Evolutionary conservation across 2,797 vertebrate species (phyloP).

Genomic region (Esox lucius): DNA sequence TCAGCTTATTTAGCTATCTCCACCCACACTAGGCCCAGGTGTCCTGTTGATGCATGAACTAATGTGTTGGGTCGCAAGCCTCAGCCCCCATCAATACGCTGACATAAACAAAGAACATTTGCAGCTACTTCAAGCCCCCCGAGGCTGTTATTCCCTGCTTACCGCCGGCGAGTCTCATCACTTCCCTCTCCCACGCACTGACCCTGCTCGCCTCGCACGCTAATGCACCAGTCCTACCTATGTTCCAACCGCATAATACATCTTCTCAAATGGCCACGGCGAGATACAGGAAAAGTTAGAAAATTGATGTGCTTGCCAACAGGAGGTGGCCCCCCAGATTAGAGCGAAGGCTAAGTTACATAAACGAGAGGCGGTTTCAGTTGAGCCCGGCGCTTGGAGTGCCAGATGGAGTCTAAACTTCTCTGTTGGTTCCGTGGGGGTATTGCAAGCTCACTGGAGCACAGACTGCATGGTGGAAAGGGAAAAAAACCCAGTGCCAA

Average conservation of each 20-base stretch:
- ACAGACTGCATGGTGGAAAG: background rate
- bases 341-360: too few species aligned
- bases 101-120: constrained; percentile 8
- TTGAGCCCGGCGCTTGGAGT: background rate
- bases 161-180: background rate
- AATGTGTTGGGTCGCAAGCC: background rate
- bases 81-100: background rate
- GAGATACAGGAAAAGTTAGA: background rate
- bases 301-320: too few species aligned
- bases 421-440: background rate
- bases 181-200: constrained; percentile 9
- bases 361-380: background rate
- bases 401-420: background rate
- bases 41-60: constrained; percentile 2
- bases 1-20: background rate
- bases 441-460: background rate
- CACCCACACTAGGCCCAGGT: background rate
- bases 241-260: background rate
- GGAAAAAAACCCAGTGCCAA: background rate
- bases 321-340: too few species aligned
- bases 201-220: background rate
- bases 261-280: background rate
- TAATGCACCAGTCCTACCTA: background rate
- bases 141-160: background rate
- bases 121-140: background rate